A percentile compares a stretch with the other conserved stretches of the same genome.
Evolutionary conservation across 2,888 invertebrate species (phyloP).

Genomic region (Campoplex capitator): DNA sequence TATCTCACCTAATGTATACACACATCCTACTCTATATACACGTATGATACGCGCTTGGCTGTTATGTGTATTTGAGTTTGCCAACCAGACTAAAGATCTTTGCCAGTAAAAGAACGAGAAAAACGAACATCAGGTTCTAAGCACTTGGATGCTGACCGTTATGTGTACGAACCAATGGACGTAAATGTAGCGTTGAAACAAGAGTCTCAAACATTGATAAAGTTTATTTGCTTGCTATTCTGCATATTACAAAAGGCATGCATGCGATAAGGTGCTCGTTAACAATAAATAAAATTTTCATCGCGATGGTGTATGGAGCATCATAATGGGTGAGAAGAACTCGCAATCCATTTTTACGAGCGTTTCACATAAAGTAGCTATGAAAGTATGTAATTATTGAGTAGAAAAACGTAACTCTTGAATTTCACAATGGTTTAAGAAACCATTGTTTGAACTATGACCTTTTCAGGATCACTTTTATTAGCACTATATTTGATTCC

Average conservation of each 20-base stretch:
- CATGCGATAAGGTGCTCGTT: background rate
- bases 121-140: constrained; percentile 33
- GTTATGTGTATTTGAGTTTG: constrained; percentile 24
- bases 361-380: background rate
- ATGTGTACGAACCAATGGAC: constrained; percentile 35
- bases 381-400: background rate
- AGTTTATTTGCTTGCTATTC: background rate
- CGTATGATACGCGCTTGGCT: background rate
- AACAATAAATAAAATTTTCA: background rate
- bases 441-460: too few species aligned
- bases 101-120: background rate
- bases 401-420: too few species aligned
- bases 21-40: background rate
- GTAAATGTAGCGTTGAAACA: background rate
- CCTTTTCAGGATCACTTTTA: too few species aligned
- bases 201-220: background rate
- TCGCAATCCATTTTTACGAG: background rate
- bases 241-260: background rate
- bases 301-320: background rate
- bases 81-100: constrained; percentile 18
- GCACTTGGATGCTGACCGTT: constrained; percentile 49
- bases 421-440: too few species aligned
- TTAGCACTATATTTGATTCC: too few species aligned
- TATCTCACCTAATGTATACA: constrained; percentile 28
- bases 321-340: background rate